Evolutionary conservation across 2,888 invertebrate species (phyloP), one percentile per base, ranked within the genome.

Genomic region (Amphimallon solstitiale): DNA sequence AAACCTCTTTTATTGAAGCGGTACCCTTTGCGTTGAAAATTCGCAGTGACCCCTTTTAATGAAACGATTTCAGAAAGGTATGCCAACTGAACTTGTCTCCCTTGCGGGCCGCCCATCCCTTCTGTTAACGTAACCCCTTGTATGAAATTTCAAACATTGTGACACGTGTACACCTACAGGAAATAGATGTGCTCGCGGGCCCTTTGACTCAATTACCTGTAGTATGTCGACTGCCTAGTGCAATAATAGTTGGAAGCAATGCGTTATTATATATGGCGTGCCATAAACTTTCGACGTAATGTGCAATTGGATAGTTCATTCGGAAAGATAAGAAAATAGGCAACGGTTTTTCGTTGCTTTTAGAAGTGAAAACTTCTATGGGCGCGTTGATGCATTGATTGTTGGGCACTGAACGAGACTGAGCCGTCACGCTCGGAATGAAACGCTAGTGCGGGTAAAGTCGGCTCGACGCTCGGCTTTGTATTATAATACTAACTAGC

Each of bases 1-100:
- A 7, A 45, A 45, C 45, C 45, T 19, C 45, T 45, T 45, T 45
- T 45, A 45, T 45, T 45, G 45, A 19, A 17, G 19, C 17, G 45
- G 29, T 29, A 5, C 29, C 29, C 29, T 29, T 29, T 29, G 29
- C 29, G 29, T 29, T 29, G 29, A 29, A 29, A 29, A 29, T 29
- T 29, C 29, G 6, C 29, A 29, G 29, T 29, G 45, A 45, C 45
- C 45, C 45, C 15, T 45, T 45, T 45, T 45, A 45, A 45, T 45
- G 45, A 45, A 45, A 45, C 45, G 19, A 10, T 45, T 19, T 45
- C 2, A 10, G 7, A 4, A 17, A 15, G 19, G 7, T 19, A 19
- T 17, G 19, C 19, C 10, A 17, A 19, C 15, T 6, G n/a, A 7
- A 10, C 19, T 17, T 19, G 10, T 40, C 5, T 17, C 15, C 14